Percentiles rank a stretch among this genome's conserved stretches.
Conservation (phyloP, 1,140 invertebrate genomes). For the Linepithema humile region DNA sequence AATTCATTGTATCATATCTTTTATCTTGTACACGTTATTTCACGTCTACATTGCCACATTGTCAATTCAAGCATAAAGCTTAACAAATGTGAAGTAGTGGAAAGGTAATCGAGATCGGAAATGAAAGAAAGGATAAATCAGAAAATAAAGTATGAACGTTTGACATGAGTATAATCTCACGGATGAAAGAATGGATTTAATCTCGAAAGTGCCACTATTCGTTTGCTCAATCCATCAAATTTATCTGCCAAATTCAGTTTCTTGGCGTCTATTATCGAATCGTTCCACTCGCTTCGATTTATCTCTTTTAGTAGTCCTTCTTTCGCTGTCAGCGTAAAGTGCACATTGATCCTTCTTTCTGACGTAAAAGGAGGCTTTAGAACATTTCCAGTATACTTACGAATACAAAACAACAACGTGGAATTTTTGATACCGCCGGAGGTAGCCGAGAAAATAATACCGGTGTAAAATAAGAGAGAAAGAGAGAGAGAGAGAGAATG, state of each 20-base stretch:
- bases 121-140: no score
- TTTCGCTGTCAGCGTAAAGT: neutral
- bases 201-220: neutral
- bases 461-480: neutral
- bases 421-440: neutral
- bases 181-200: neutral
- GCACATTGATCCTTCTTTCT: conserved; percentile 10
- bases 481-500: neutral
- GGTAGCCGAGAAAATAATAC: neutral
- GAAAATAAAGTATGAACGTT: no score
- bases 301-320: neutral
- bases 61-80: no score
- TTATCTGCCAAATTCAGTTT: conserved; percentile 8
- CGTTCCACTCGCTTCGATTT: neutral
- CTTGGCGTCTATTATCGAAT: neutral
- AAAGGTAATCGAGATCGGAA: no score
- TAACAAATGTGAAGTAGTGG: no score
- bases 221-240: neutral
- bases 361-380: neutral
- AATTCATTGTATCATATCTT: no score
- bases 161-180: neutral
- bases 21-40: no score
- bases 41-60: no score
- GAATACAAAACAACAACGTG: conserved; percentile 12
- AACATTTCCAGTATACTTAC: neutral